Percentiles rank a stretch among this genome's conserved stretches.
Conservation (phyloP, 2,888 invertebrate genomes). For the Drosophila birchii region DNA sequence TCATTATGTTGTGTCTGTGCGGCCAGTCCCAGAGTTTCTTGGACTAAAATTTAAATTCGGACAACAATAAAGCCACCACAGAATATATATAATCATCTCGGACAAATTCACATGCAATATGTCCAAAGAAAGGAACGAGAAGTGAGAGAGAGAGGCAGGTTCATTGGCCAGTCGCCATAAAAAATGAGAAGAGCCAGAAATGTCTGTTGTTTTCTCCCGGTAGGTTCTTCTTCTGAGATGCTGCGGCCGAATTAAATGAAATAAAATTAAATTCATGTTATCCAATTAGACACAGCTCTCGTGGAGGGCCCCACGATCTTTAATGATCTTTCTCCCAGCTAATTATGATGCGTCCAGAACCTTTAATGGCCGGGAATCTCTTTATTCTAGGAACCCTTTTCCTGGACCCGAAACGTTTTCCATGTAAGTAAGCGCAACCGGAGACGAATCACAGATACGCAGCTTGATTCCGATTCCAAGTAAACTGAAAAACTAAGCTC, state of each 20-base stretch:
- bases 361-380: slow-evolving; percentile 73
- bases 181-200: slow-evolving; percentile 37
- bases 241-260: slow-evolving; percentile 67
- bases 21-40: slow-evolving; percentile 36
- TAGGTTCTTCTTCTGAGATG: slow-evolving; percentile 53
- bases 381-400: slow-evolving; percentile 71
- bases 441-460: slow-evolving; percentile 41
- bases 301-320: slow-evolving; percentile 36
- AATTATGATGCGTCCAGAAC: slow-evolving; percentile 64
- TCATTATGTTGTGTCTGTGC: slow-evolving; percentile 69
- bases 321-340: slow-evolving; percentile 76
- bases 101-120: slow-evolving; percentile 72
- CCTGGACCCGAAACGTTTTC: slow-evolving; percentile 54
- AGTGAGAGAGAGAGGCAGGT: slow-evolving; percentile 54
- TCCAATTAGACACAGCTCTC: slow-evolving; percentile 72
- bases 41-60: slow-evolving; percentile 49
- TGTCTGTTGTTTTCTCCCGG: slow-evolving; percentile 37
- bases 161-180: slow-evolving; percentile 70
- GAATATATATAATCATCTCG: slow-evolving; percentile 54
- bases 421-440: slow-evolving; percentile 47
- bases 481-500: slow-evolving; percentile 50
- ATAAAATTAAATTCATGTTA: slow-evolving; percentile 71
- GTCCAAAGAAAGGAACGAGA: slow-evolving; percentile 24
- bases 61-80: slow-evolving; percentile 63
- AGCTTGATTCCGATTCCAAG: slow-evolving; percentile 33